These are phyloP conservation scores for Catharus bicknelli DNA, from an alignment of 2,113 vertebrate species.

Conservation along the genomic window DNA sequence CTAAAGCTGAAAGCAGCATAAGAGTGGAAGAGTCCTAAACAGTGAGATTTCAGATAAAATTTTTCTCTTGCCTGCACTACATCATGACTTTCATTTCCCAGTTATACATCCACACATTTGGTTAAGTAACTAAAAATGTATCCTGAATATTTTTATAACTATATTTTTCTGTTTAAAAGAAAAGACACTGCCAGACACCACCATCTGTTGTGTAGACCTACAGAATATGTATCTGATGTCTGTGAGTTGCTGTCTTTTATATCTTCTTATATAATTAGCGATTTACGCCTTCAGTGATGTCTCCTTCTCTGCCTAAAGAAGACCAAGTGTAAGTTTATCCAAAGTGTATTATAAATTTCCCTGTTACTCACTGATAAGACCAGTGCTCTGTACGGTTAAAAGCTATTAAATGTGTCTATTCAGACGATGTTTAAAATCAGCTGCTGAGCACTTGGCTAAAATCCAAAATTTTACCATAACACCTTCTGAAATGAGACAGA, in stretches of 20 bases:
- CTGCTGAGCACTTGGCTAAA: constrained; percentile 68
- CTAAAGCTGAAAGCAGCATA: constrained; percentile 20
- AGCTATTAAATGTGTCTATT: constrained; percentile 72
- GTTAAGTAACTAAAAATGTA: constrained; percentile 78
- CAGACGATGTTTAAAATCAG: constrained; percentile 72
- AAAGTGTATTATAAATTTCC: constrained; percentile 75
- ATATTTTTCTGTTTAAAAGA: constrained; percentile 78
- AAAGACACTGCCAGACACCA: constrained; percentile 79
- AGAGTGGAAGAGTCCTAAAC: constrained; percentile 46
- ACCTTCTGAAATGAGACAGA: constrained; percentile 76
- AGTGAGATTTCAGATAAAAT: constrained; percentile 52
- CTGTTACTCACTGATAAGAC: constrained; percentile 74
- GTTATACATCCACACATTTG: constrained; percentile 75
- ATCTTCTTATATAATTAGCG: constrained; percentile 77
- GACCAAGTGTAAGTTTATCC: constrained; percentile 69
- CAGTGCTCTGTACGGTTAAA: constrained; percentile 64
- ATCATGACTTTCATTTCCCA: constrained; percentile 63
- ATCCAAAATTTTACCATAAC: constrained; percentile 79
- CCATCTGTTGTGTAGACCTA: constrained; percentile 81
- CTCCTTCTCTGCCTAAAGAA: constrained; percentile 70
- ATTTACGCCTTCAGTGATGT: constrained; percentile 66
- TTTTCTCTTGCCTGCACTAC: constrained; percentile 16
- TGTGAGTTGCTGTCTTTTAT: constrained; percentile 75
- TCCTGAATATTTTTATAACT: constrained; percentile 82
- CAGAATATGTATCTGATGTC: constrained; percentile 75